Conservation (phyloP, 2,797 vertebrate genomes). For the Pelochelys cantorii region DNA sequence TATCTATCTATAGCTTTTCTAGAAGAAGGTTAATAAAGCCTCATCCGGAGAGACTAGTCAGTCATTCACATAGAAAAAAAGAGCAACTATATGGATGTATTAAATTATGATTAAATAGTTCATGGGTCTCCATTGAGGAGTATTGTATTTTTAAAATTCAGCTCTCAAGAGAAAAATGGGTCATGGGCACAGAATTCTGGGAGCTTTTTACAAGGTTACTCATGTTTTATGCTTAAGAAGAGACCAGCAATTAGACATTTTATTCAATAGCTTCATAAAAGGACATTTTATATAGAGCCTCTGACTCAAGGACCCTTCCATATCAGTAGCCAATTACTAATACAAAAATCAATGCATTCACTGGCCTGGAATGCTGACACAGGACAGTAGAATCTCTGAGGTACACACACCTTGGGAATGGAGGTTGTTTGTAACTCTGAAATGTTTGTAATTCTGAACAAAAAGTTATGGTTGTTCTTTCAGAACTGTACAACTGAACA, state of each 20-base stretch:
- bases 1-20: background rate
- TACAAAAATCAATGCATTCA: background rate
- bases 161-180: background rate
- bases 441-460: no score
- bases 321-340: background rate
- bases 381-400: no score
- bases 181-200: background rate
- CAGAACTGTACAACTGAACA: no score
- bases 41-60: background rate
- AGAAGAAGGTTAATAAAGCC: background rate
- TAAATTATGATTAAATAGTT: fast-evolving
- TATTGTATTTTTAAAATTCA: background rate
- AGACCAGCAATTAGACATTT: background rate
- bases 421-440: no score
- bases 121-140: fast-evolving
- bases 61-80: background rate
- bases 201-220: background rate
- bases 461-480: no score
- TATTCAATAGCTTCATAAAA: background rate
- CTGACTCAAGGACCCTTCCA: background rate
- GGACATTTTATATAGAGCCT: background rate
- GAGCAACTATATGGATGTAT: background rate
- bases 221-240: background rate
- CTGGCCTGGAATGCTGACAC: background rate
- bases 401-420: no score